These are phyloP conservation scores for Xenus cinereus DNA, from an alignment of 2,113 vertebrate genomes.

Conservation along the genomic window DNA sequence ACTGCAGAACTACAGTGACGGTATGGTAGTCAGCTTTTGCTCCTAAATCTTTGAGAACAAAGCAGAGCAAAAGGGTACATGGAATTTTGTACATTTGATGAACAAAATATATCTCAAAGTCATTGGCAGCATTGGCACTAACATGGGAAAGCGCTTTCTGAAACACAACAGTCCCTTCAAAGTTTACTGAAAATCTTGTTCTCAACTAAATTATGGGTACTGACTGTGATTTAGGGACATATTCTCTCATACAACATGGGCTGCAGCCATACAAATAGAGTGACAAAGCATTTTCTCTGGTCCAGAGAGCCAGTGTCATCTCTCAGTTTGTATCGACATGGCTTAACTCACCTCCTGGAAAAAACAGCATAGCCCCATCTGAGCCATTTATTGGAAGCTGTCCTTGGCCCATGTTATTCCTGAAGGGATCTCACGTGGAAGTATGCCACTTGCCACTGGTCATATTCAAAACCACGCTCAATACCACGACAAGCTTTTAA, in stretches of 20 bases:
- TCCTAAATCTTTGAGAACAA: background rate
- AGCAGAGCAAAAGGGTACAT: background rate
- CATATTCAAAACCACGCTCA: background rate
- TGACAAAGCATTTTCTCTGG: background rate
- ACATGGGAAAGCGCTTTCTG: background rate
- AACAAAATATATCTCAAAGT: background rate
- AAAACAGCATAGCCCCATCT: background rate
- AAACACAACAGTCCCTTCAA: background rate
- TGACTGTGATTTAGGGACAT: background rate
- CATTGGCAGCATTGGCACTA: background rate
- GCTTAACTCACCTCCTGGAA: background rate
- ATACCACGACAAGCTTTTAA: rapidly evolving
- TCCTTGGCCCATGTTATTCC: background rate
- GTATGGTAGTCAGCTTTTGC: background rate
- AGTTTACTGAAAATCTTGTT: background rate
- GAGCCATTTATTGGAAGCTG: background rate
- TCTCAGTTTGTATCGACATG: background rate
- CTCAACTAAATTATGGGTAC: background rate
- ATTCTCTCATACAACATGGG: background rate
- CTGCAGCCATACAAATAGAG: background rate
- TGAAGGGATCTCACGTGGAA: background rate
- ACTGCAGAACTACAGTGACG: background rate
- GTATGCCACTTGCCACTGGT: rapidly evolving
- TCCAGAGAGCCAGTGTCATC: too few relatives aligned
- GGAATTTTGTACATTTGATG: background rate